These are phyloP conservation scores for Chondrilla cf. caribensis DNA, from an alignment of 37 sponge, comb jelly and placozoan genomes.

Conservation along the genomic window DNA sequence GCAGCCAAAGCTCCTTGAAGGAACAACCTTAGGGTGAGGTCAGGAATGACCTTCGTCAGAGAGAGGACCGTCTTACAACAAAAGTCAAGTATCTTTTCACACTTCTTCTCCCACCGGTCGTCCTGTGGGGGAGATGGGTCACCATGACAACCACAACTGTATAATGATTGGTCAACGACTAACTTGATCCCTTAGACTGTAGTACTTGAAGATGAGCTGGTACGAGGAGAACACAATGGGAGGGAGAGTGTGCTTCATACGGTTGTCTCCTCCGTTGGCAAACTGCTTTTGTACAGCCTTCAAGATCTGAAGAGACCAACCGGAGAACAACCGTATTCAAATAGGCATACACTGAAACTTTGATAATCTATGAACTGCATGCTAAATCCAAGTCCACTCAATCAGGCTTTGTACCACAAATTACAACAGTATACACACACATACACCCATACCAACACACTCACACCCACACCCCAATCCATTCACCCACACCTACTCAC, in stretches of 20 bases:
- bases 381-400: no score
- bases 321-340: no score
- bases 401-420: no score
- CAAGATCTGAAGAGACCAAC: conserved; percentile 61
- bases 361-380: no score
- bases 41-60: conserved; percentile 68
- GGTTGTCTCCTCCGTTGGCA: conserved; percentile 74
- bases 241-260: conserved; percentile 78
- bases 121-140: conserved; percentile 48
- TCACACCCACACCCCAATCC: no score
- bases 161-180: background rate
- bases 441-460: no score
- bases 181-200: conserved; percentile 66
- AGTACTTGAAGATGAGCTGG: conserved; percentile 70
- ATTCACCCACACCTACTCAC: background rate
- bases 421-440: no score
- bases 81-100: conserved; percentile 92
- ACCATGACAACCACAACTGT: background rate
- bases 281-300: conserved; percentile 83
- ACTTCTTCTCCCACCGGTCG: conserved; percentile 92
- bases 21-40: conserved; percentile 81
- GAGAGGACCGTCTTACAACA: conserved; percentile 77
- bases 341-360: no score
- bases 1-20: conserved; percentile 95
- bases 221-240: conserved; percentile 90